A percentile compares a stretch with the other conserved stretches of the same genome.
phyloP scores from a whole-genome alignment of 2,888 invertebrate genomes.

The Synanthedon tipuliformis region DNA sequence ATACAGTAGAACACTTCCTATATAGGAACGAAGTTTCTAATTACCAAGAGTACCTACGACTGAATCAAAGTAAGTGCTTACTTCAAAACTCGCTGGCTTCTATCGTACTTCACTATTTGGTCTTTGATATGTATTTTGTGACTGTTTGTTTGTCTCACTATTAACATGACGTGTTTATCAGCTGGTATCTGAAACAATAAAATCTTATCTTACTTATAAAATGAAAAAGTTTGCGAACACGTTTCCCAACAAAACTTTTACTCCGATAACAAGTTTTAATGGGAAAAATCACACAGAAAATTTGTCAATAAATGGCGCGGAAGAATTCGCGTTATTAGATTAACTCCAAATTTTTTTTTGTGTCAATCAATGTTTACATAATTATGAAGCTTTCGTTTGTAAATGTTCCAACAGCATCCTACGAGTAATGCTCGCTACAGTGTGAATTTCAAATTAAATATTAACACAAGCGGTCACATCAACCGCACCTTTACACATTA shows the following conservation, averaged over 20 bases:
- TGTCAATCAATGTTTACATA: not conserved
- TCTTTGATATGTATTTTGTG: slow-evolving; percentile 85
- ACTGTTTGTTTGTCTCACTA: slow-evolving; percentile 81
- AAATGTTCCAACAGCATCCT: slow-evolving; percentile 3
- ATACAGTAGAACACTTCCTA: too few species aligned
- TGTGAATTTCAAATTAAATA: slow-evolving; percentile 57
- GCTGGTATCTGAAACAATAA: slow-evolving; percentile 64
- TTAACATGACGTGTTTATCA: slow-evolving; percentile 80
- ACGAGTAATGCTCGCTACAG: slow-evolving; percentile 30
- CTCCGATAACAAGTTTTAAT: too few species aligned
- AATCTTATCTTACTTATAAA: too few species aligned
- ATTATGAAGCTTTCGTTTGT: not conserved
- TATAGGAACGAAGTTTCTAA: too few species aligned
- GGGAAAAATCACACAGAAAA: too few species aligned
- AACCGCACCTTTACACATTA: slow-evolving; percentile 12
- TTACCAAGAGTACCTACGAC: too few species aligned
- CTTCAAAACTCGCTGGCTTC: slow-evolving; percentile 80
- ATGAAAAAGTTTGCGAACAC: too few species aligned
- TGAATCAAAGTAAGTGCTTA: slow-evolving; percentile 38
- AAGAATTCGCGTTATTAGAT: too few species aligned
- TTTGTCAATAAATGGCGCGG: too few species aligned
- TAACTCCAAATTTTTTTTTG: too few species aligned
- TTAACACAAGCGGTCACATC: slow-evolving; percentile 41
- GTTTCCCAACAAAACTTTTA: too few species aligned
- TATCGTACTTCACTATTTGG: slow-evolving; percentile 80